Conservation (phyloP, 2,888 invertebrate species). For the Mesorhabditis sp. region DNA sequence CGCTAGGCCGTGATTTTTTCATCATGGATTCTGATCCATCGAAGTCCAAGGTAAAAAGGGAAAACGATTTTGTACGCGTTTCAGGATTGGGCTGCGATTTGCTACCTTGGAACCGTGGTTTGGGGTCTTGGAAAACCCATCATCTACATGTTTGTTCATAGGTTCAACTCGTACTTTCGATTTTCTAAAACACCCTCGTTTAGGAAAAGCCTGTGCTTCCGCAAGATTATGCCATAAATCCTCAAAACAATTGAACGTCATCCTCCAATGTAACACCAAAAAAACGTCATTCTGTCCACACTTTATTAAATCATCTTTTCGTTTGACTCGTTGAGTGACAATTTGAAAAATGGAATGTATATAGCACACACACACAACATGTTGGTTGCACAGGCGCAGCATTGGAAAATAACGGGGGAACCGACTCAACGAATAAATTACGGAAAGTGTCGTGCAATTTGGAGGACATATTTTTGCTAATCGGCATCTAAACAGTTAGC, state of each 20-base stretch:
- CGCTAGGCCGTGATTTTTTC: not conserved
- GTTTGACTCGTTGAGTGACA: not conserved
- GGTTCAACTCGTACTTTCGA: not conserved
- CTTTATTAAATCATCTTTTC: not conserved
- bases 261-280: not conserved
- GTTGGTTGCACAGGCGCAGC: too few species aligned
- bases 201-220: slow-evolving; percentile 1
- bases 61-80: not conserved
- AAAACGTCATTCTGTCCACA: not conserved
- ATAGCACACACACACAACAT: too few species aligned
- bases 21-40: not conserved
- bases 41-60: not conserved
- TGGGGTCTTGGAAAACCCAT: slow-evolving; percentile 5
- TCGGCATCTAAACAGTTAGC: too few species aligned
- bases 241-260: not conserved
- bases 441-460: too few species aligned
- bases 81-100: not conserved
- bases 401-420: too few species aligned
- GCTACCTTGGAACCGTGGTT: not conserved
- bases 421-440: too few species aligned
- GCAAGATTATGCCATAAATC: not conserved
- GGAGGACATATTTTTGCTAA: too few species aligned
- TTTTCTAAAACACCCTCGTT: not conserved
- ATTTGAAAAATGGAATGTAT: not conserved
- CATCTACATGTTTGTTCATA: not conserved